Evolutionary conservation across 1,140 invertebrate species (phyloP).

Genomic region (Cataglyphis hispanica): DNA sequence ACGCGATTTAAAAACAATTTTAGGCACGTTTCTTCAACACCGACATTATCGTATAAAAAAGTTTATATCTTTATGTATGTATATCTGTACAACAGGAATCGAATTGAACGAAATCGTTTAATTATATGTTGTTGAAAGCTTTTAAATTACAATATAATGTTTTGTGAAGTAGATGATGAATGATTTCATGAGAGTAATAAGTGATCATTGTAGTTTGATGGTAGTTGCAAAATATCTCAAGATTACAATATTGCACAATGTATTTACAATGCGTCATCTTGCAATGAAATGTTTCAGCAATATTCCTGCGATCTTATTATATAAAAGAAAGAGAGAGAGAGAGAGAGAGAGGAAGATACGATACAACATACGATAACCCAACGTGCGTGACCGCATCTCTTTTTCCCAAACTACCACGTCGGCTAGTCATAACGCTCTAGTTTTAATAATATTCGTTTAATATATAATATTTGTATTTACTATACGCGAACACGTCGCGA

Average conservation of each 20-base stretch:
- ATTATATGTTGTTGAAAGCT: not conserved
- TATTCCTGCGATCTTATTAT: not conserved
- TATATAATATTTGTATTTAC: not conserved
- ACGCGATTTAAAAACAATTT: too few species aligned
- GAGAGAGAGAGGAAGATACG: too few species aligned
- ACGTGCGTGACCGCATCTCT: not conserved
- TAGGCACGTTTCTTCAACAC: too few species aligned
- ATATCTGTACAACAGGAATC: too few species aligned
- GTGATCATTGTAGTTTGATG: too few species aligned
- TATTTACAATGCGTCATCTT: not conserved
- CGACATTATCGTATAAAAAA: too few species aligned
- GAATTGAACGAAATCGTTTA: not conserved
- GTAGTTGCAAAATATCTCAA: not conserved
- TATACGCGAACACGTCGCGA: not conserved
- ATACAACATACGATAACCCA: not conserved
- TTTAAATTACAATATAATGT: not conserved
- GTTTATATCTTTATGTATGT: too few species aligned
- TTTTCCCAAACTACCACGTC: conserved; percentile 4
- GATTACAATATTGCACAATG: not conserved
- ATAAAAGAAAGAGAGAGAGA: not conserved
- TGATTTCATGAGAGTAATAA: too few species aligned
- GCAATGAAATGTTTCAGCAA: not conserved
- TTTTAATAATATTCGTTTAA: not conserved
- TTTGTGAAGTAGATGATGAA: too few species aligned
- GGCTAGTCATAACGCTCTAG: too few species aligned